A percentile compares a stretch with the other conserved stretches of the same genome.
phyloP scores from a whole-genome alignment of 2,888 invertebrate genomes.

The Dimorphilus gyrociliatus region DNA sequence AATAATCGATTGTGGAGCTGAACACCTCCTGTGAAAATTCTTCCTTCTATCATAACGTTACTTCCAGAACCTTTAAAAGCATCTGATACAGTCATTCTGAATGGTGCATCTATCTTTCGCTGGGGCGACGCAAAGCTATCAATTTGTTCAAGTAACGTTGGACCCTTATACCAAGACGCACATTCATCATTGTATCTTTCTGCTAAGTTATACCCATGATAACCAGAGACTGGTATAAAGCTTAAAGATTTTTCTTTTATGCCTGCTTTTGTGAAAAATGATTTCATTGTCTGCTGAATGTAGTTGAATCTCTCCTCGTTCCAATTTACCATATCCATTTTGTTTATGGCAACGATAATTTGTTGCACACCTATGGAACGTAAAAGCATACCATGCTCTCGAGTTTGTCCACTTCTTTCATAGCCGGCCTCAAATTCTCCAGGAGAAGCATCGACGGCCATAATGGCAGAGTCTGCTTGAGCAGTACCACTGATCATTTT shows the following conservation, averaged over 20 bases:
- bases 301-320: conserved; percentile 73
- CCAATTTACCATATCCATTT: conserved; percentile 90
- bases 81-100: conserved; percentile 73
- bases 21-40: conserved; percentile 75
- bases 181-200: conserved; percentile 48
- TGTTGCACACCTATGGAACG: conserved; percentile 70
- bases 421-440: conserved; percentile 99
- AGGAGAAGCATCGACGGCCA: conserved; percentile 78
- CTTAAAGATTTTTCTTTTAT: conserved; percentile 62
- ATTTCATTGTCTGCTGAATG: conserved; percentile 54
- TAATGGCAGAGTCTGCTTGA: conserved; percentile 87
- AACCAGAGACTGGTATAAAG: conserved; percentile 84
- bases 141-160: conserved; percentile 66
- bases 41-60: conserved; percentile 75
- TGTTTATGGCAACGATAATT: conserved; percentile 85
- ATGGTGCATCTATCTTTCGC: conserved; percentile 67
- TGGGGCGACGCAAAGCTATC: conserved; percentile 51
- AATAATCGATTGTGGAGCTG: conserved; percentile 69
- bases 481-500: conserved; percentile 93
- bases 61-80: conserved; percentile 66
- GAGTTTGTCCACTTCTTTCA: conserved; percentile 89
- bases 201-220: conserved; percentile 82
- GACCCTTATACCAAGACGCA: conserved; percentile 62
- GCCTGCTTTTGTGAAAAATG: conserved; percentile 65
- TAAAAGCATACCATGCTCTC: conserved; percentile 88